phyloP scores from a whole-genome alignment of 2,113 vertebrate species.

The Vombatus ursinus region DNA sequence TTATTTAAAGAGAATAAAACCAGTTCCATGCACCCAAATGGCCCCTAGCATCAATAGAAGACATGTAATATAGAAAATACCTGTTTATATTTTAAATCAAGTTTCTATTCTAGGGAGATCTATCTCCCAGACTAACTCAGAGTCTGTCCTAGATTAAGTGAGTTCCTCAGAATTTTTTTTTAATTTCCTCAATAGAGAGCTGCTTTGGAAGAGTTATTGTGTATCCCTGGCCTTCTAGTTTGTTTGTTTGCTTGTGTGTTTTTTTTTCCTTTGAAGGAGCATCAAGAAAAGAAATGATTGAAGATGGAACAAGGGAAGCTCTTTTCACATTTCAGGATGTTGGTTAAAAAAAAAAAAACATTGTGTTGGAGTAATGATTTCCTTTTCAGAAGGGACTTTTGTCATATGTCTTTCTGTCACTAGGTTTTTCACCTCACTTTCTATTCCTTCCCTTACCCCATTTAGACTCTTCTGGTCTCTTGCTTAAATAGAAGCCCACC shows the following conservation, averaged over 20 bases:
- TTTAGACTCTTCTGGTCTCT: constrained; percentile 38
- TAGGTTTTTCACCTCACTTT: neutral
- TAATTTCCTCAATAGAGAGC: neutral
- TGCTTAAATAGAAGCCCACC: constrained; percentile 45
- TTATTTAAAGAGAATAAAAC: neutral
- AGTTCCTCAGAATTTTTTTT: neutral
- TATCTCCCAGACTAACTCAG: neutral
- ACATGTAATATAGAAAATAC: neutral
- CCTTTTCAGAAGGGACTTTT: constrained; percentile 44
- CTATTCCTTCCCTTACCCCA: neutral
- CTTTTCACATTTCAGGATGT: constrained; percentile 25
- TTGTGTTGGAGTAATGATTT: constrained; percentile 32
- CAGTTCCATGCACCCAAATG: neutral
- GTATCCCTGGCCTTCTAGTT: constrained; percentile 17
- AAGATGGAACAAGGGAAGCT: neutral
- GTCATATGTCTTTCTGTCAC: constrained; percentile 34
- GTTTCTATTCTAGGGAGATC: neutral
- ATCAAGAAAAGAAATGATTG: constrained; percentile 33
- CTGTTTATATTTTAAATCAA: neutral
- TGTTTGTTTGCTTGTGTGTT: constrained; percentile 33
- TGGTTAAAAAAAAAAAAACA: neutral
- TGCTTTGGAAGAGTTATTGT: neutral
- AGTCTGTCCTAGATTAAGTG: neutral
- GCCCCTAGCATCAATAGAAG: neutral
- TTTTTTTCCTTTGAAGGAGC: constrained; percentile 20